These are phyloP conservation scores for Yasuhikotakia modesta DNA, from an alignment of 2,797 vertebrate species.

Conservation along the genomic window DNA sequence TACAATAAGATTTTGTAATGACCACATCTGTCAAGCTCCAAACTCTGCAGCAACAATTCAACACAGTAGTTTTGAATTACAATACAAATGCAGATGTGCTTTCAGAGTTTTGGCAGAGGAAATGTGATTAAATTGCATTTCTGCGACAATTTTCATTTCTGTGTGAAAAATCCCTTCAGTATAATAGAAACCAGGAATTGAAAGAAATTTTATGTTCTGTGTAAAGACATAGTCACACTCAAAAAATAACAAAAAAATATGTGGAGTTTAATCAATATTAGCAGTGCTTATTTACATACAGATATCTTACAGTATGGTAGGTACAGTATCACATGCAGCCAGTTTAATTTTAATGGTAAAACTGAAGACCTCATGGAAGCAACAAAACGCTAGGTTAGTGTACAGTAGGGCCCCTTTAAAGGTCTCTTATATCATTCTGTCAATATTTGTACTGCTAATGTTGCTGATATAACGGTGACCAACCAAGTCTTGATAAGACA, in stretches of 20 bases:
- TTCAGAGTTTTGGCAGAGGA: not conserved
- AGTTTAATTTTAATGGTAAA: not conserved
- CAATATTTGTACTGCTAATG: not conserved
- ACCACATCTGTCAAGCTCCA: not conserved
- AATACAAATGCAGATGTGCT: not conserved
- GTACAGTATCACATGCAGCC: not conserved
- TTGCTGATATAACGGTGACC: not conserved
- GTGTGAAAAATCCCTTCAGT: too few relatives aligned
- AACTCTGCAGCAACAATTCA: not conserved
- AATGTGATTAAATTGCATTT: not conserved
- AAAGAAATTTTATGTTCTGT: too few relatives aligned
- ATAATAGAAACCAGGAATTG: too few relatives aligned
- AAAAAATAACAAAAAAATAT: too few relatives aligned
- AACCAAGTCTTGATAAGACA: slow-evolving; percentile 23
- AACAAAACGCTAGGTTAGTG: not conserved
- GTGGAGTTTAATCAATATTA: too few relatives aligned
- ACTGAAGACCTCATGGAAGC: not conserved
- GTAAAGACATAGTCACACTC: too few relatives aligned
- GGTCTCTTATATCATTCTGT: not conserved
- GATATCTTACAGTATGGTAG: not conserved
- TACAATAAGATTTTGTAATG: not conserved
- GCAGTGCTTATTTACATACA: too few relatives aligned
- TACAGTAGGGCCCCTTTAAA: not conserved
- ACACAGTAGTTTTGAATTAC: not conserved
- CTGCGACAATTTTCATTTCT: too few relatives aligned